Conservation (phyloP, 1,140 invertebrate species). For the Doryteuthis pealeii region DNA sequence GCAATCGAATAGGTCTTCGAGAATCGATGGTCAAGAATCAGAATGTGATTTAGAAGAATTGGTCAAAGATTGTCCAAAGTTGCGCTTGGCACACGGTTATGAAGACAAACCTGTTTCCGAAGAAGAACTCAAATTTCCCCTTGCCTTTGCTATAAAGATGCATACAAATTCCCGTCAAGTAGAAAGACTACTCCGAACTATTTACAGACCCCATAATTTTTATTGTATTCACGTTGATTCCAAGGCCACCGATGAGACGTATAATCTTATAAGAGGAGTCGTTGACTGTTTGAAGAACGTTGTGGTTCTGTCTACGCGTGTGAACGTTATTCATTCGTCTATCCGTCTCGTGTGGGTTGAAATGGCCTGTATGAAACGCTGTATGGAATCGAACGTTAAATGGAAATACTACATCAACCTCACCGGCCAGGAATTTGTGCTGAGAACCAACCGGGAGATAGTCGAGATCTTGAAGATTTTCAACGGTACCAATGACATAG, state of each 20-base stretch:
- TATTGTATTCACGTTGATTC: slow-evolving; percentile 49
- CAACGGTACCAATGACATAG: slow-evolving; percentile 26
- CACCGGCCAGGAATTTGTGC: slow-evolving; percentile 28
- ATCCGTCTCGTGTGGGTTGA: slow-evolving; percentile 10
- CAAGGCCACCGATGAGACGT: slow-evolving; percentile 17
- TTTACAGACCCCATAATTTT: slow-evolving; percentile 44
- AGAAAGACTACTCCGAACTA: background rate
- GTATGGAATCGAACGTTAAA: background rate
- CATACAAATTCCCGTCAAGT: background rate
- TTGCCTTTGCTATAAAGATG: background rate
- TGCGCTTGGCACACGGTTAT: background rate
- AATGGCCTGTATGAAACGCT: slow-evolving; percentile 16
- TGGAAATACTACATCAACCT: slow-evolving; percentile 33
- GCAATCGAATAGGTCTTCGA: too few relatives aligned
- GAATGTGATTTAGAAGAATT: too few relatives aligned
- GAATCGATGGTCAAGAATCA: too few relatives aligned
- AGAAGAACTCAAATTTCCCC: background rate
- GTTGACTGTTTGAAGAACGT: slow-evolving; percentile 24
- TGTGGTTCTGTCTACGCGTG: background rate
- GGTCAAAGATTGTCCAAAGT: too few relatives aligned
- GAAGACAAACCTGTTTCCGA: background rate
- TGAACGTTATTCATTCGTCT: slow-evolving; percentile 1
- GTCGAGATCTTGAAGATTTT: slow-evolving; percentile 18
- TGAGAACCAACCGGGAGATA: slow-evolving; percentile 26
- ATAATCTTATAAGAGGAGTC: slow-evolving; percentile 16